Conservation (phyloP, 1,140 invertebrate genomes). For the Phortica variegata region DNA sequence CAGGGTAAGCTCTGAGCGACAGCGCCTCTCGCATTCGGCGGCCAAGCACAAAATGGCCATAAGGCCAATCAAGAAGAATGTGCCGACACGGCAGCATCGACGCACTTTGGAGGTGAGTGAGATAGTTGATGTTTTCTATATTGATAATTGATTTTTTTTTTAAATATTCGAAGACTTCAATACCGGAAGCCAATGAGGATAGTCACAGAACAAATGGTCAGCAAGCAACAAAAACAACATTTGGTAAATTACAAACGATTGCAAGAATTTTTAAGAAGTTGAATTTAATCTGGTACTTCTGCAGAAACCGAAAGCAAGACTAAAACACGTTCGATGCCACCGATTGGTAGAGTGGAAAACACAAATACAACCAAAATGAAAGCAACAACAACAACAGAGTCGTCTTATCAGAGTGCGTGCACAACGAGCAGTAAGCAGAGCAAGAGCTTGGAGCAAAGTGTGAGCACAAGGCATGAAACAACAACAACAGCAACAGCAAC, state of each 20-base stretch:
- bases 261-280: too few species aligned
- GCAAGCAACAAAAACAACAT: not conserved
- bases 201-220: slow-evolving; percentile 1
- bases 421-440: slow-evolving; percentile 2
- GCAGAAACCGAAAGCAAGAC: too few species aligned
- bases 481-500: slow-evolving; percentile 6
- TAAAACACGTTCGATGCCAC: not conserved
- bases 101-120: slow-evolving; percentile 61
- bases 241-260: too few species aligned
- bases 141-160: slow-evolving; percentile 2
- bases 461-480: not conserved
- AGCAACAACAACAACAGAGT: slow-evolving; percentile 3
- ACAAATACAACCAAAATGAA: too few species aligned
- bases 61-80: slow-evolving; percentile 71
- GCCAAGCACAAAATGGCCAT: slow-evolving; percentile 77
- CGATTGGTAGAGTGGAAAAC: too few species aligned
- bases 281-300: too few species aligned
- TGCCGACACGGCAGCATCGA: slow-evolving; percentile 66
- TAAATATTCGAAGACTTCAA: slow-evolving; percentile 61
- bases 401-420: too few species aligned
- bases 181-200: slow-evolving; percentile 76
- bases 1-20: slow-evolving; percentile 45
- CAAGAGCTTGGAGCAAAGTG: too few species aligned
- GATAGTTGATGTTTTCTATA: not conserved
- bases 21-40: slow-evolving; percentile 74